Percentiles rank a stretch among this genome's conserved stretches.
These are phyloP conservation scores for Myxocyprinus asiaticus DNA, from an alignment of 2,113 vertebrate species.

Conservation along the genomic window DNA sequence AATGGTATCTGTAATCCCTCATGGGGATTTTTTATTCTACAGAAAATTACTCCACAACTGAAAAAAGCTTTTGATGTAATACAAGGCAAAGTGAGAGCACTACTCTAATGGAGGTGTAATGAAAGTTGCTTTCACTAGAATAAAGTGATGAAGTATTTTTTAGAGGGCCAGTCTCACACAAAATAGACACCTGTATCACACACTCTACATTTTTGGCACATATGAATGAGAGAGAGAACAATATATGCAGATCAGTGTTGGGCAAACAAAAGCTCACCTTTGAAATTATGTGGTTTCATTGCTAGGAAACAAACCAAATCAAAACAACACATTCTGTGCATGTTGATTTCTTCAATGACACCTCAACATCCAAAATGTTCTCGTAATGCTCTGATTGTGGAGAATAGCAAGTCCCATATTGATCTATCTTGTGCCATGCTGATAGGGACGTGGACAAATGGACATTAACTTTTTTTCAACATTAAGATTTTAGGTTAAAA, in stretches of 20 bases:
- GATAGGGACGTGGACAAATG: no score
- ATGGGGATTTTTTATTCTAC: slow-evolving; percentile 23
- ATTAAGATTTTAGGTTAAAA: no score
- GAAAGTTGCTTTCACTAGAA: no score
- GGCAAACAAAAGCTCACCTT: neutral
- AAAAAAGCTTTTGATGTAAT: neutral
- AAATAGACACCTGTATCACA: neutral
- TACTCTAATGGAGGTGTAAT: slow-evolving; percentile 14
- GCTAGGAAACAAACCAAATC: neutral
- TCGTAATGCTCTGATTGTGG: no score
- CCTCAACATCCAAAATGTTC: no score
- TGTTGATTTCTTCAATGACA: neutral
- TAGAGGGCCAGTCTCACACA: neutral
- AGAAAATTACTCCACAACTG: slow-evolving; percentile 1
- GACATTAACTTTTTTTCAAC: no score
- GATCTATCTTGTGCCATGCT: no score
- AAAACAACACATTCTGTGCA: neutral
- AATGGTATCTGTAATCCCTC: slow-evolving; percentile 13
- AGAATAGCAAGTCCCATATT: no score
- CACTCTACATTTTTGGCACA: neutral
- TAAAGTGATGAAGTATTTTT: no score
- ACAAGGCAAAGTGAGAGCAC: neutral
- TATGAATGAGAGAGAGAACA: neutral
- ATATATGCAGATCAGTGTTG: neutral
- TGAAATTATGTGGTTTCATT: no score